Evolutionary conservation across 2,888 invertebrate genomes (phyloP), one percentile per base, ranked within the genome.

Genomic region (Helicoverpa assulta): DNA sequence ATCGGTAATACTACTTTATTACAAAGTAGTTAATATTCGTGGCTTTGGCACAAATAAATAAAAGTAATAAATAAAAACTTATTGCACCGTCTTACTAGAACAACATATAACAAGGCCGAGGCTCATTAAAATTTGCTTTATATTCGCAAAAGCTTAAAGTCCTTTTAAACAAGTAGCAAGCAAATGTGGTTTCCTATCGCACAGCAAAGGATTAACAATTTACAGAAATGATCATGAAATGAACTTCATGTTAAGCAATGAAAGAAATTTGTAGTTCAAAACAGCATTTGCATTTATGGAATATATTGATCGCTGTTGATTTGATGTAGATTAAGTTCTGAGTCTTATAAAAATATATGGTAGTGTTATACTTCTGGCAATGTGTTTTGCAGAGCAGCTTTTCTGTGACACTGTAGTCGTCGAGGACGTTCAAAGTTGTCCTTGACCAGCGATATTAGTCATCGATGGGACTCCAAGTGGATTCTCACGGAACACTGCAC

Each of bases 31-130:
- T 29, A 68, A 58, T 74, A 51, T 10, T 51, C 54, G 43, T 52
- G 59, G 21, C 55, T 59, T 72, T 75, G 72, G 72, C 72, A 72
- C 72, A 60, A 10, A 10, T 43, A 51, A 52, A 37, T 43, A 43
- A 43, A 43, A 16, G 43, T 43, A 16, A 43, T 43, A 43, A 43
- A 16, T 43, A 43, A 14, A 16, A 16, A 43, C 16, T 43, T 16
- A 14, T 43, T 43, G 12, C 16, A 43, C 43, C 6, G 4, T 43
- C 52, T 12, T 10, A 19, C 16, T 40, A 2, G 8, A 54, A 29
- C 29, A 53, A 16, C n/a, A 40, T 51, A 56, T n/a, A 7, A 61
- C 26, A 71, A 47, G 14, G 52, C 16, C 52, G 10, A 53, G 26
- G 12, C 16, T 19, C 43, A 26, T 26, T 26, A 26, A 26, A 26